Evolutionary conservation across 2,113 vertebrate species (phyloP).

Genomic region (Ceratotherium simum): DNA sequence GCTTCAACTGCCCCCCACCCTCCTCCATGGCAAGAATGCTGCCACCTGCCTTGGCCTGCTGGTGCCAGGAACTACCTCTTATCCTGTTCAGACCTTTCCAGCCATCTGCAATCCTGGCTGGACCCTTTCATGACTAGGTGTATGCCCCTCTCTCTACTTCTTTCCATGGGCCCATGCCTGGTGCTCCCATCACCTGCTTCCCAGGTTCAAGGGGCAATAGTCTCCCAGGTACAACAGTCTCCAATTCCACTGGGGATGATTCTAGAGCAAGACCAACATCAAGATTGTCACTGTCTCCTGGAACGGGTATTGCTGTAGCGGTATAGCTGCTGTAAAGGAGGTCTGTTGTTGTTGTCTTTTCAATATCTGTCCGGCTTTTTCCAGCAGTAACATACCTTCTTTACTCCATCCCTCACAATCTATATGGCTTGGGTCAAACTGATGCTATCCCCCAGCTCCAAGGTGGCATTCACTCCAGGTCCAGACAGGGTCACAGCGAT

Average conservation of each 20-base stretch:
- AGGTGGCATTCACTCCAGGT: background rate
- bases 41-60: background rate
- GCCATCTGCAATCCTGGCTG: background rate
- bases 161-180: background rate
- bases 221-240: background rate
- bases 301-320: fast-evolving
- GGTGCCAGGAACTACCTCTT: background rate
- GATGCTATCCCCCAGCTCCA: background rate
- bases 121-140: background rate
- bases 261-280: background rate
- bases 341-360: background rate
- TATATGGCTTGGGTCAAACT: background rate
- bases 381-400: background rate
- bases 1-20: background rate
- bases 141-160: no score
- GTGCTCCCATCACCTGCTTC: background rate
- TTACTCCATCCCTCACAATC: background rate
- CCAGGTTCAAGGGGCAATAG: background rate
- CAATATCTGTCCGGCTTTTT: background rate
- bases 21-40: background rate
- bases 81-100: background rate
- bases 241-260: background rate
- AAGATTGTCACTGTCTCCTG: background rate
- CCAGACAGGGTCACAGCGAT: background rate
- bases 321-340: fast-evolving